Conservation (phyloP, 2,888 invertebrate genomes). For the Ophion ellenae region DNA sequence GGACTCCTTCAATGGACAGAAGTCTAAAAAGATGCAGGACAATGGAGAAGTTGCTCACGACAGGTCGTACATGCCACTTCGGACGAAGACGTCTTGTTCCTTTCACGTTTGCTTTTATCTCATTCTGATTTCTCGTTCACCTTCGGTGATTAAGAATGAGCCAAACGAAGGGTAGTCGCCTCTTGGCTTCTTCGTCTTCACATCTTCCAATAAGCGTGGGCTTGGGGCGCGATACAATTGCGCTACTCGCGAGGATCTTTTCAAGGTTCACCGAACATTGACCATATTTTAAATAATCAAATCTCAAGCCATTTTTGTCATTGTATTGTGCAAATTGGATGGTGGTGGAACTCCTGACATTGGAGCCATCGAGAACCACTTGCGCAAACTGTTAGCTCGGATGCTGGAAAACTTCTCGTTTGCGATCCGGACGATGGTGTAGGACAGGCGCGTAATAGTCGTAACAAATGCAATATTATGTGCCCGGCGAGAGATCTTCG, state of each 20-base stretch:
- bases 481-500: conserved; percentile 54
- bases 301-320: not conserved
- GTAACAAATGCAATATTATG: conserved; percentile 76
- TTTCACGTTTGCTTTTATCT: conserved; percentile 58
- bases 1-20: conserved; percentile 16
- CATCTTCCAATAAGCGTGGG: not conserved
- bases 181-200: not conserved
- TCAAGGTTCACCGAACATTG: not conserved
- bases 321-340: conserved; percentile 54
- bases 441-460: conserved; percentile 66
- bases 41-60: conserved; percentile 50
- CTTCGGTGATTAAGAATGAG: conserved; percentile 42
- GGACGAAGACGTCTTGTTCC: conserved; percentile 71
- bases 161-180: conserved; percentile 6
- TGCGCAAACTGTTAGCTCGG: conserved; percentile 13
- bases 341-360: conserved; percentile 25
- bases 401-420: conserved; percentile 30
- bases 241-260: not conserved
- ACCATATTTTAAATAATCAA: not conserved
- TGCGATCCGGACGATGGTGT: conserved; percentile 38
- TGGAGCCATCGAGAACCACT: conserved; percentile 16
- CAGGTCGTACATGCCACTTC: conserved; percentile 73
- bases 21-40: conserved; percentile 39
- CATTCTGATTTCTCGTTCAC: conserved; percentile 40
- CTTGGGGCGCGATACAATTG: not conserved